phyloP scores from a whole-genome alignment of 1,140 invertebrate genomes.

The Diachasmimorpha longicaudata region DNA sequence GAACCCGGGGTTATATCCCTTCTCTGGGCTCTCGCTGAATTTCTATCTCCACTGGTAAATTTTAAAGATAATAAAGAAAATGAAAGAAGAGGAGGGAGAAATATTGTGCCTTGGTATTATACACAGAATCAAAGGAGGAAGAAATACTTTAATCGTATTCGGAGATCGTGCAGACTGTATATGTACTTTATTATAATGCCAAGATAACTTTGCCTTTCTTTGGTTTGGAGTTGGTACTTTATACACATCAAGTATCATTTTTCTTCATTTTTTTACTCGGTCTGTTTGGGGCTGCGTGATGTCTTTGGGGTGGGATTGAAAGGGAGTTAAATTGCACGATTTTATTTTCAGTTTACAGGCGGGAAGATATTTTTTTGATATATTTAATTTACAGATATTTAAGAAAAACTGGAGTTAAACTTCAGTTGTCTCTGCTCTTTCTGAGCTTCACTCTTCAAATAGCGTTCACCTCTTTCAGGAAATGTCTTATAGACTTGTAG shows the following conservation, averaged over 20 bases:
- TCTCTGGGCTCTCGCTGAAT: not conserved
- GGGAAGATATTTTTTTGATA: no score
- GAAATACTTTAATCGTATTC: conserved; percentile 32
- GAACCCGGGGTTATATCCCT: not conserved
- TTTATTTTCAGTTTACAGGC: no score
- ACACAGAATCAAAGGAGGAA: not conserved
- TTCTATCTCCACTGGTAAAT: not conserved
- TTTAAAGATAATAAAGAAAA: not conserved
- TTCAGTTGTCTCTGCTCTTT: no score
- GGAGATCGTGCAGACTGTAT: conserved; percentile 27
- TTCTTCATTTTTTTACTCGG: not conserved
- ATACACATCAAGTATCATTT: not conserved
- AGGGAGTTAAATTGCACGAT: no score
- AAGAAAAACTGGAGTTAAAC: no score
- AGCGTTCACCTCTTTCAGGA: no score
- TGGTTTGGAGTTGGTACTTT: not conserved
- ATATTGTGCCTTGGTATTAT: not conserved
- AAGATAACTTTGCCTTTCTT: conserved; percentile 19
- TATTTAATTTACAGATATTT: no score
- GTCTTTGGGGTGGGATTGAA: no score
- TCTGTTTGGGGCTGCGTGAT: no score
- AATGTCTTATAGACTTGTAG: no score
- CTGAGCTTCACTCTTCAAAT: no score
- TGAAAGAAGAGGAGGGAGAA: conserved; percentile 9
- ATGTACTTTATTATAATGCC: conserved; percentile 34